Conservation (phyloP, 2,113 vertebrate species). For the Lycocorax pyrrhopterus region DNA sequence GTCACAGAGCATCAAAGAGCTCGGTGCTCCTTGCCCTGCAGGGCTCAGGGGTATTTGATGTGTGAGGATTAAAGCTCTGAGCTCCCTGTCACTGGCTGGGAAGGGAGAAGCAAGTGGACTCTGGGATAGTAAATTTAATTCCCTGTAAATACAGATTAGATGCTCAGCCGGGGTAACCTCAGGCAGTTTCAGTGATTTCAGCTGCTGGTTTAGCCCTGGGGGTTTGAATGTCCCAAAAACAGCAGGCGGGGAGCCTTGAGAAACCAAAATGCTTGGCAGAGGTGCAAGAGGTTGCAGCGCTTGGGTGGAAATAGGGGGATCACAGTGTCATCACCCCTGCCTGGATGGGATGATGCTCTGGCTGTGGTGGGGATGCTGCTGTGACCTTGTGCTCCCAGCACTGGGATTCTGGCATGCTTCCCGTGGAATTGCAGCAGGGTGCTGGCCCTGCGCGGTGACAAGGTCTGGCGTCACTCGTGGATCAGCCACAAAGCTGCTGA, state of each 20-base stretch:
- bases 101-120: not conserved
- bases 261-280: not conserved
- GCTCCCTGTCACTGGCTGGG: not conserved
- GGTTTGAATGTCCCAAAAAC: not conserved
- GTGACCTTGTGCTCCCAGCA: not conserved
- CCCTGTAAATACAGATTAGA: constrained; percentile 28
- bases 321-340: not conserved
- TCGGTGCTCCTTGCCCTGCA: not conserved
- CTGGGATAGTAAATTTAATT: not conserved
- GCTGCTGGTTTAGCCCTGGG: not conserved
- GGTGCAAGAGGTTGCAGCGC: not conserved
- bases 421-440: not conserved
- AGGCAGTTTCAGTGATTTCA: not conserved
- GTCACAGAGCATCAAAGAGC: not conserved
- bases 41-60: not conserved
- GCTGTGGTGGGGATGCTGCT: not conserved
- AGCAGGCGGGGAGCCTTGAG: not conserved
- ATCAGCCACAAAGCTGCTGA: constrained; percentile 18
- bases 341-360: not conserved
- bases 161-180: not conserved
- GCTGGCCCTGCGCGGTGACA: not conserved
- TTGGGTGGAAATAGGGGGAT: not conserved
- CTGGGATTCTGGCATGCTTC: not conserved
- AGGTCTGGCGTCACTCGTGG: not conserved
- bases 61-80: not conserved